A percentile compares a stretch with the other conserved stretches of the same genome.
Conservation (phyloP, 2,113 vertebrate genomes). For the Protobothrops flavoviridis region DNA sequence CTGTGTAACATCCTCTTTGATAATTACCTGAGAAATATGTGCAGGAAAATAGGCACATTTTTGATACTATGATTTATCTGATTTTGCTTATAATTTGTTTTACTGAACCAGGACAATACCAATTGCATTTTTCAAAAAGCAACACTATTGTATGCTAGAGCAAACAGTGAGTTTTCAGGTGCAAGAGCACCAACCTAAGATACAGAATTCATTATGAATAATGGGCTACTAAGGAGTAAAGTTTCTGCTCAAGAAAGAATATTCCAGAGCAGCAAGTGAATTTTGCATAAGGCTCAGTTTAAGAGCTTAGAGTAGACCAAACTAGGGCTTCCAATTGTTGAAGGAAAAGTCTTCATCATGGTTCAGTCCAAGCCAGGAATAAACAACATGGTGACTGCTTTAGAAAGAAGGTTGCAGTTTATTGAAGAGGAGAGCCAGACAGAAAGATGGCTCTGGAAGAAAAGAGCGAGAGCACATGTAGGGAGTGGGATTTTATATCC, state of each 20-base stretch:
- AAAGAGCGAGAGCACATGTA: too few relatives aligned
- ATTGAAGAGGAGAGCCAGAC: too few relatives aligned
- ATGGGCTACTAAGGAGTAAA: background rate
- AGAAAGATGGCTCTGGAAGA: too few relatives aligned
- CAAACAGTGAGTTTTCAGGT: background rate
- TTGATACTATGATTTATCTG: background rate
- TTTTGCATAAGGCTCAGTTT: background rate
- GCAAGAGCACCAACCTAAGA: background rate
- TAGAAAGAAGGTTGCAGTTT: too few relatives aligned
- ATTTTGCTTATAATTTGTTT: background rate
- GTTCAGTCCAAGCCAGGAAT: too few relatives aligned
- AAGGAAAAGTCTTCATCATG: too few relatives aligned
- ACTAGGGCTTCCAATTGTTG: too few relatives aligned
- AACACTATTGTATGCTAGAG: background rate
- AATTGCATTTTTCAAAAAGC: background rate
- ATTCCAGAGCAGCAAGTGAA: background rate
- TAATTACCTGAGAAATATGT: background rate
- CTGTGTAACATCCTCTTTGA: background rate
- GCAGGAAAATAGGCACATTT: background rate
- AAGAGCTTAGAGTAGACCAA: background rate
- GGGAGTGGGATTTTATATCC: too few relatives aligned
- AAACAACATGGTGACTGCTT: too few relatives aligned
- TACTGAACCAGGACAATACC: background rate
- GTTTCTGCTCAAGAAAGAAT: background rate
- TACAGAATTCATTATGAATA: background rate